Base-by-base conservation (phyloP, 1,140 invertebrate genomes). In the Ylistrum balloti region DNA sequence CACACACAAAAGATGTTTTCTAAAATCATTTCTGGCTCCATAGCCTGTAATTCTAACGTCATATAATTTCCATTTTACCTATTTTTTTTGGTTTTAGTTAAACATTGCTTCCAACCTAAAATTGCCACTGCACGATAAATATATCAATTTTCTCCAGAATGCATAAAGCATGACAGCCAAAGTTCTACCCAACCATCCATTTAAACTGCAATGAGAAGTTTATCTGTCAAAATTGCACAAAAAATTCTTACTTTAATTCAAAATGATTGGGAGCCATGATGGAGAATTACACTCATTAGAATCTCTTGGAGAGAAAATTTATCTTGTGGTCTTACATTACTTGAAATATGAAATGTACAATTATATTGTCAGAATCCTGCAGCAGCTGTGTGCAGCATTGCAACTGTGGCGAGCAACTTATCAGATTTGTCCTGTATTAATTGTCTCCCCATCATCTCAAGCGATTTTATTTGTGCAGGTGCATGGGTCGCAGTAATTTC, bases 281-380 rank as follows among this genome's bases (percentile, higher is more conserved):
- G 56, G 56, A 74, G 56, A 74, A 74, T 74, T 28, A 74, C 56
- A 74, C 22, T 74, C 5, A 74, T 74, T 74, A 74, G n/a, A 74
- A n/a, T 17, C 9, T 74, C 56, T 74, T 28, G 56, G n/a, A 0
- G 3, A 74, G 56, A 28, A 74, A 74, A n/a, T 17, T 74, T 74
- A 74, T 74, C 56, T 74, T 17, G 22, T 0, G 22, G 56, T n/a
- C 22, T 74, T 74, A 74, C 11, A 17, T 74, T 74, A 74, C 56
- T 74, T 74, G 56, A 74, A 74, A 74, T 74, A 74, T 74, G 56
- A 74, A 74, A 74, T 74, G 56, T 74, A 74, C 56, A 74, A 74
- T 74, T 74, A 74, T 1, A 9, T 22, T 28, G 56, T 74, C 56
- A 74, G 56, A 74, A 28, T 7, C 22, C 22, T 28, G 56, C 22